Evolutionary conservation across 2,797 vertebrate species (phyloP).

Genomic region (Hyperoplus lanceolatus): DNA sequence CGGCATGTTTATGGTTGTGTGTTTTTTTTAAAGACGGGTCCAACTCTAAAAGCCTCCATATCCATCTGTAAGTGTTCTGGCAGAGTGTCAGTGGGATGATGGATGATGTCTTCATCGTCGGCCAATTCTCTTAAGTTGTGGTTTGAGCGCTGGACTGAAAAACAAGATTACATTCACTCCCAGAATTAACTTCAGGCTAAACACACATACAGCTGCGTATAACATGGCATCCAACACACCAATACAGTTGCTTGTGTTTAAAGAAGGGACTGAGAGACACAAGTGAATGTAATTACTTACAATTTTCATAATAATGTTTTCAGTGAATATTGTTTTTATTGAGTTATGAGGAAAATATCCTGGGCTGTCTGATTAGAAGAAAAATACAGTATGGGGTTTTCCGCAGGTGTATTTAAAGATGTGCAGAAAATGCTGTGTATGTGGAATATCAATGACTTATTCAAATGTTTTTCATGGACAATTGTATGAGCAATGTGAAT

Average conservation of each 20-base stretch:
- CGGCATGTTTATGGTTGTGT: slow-evolving; percentile 62
- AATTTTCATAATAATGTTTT: slow-evolving; percentile 36
- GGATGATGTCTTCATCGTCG: slow-evolving; percentile 84
- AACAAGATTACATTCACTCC: slow-evolving; percentile 85
- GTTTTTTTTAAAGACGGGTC: slow-evolving; percentile 79
- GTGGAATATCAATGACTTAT: background rate
- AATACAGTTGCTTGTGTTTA: slow-evolving; percentile 46
- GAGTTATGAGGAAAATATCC: slow-evolving; percentile 30
- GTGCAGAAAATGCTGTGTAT: background rate
- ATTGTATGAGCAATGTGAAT: slow-evolving; percentile 1
- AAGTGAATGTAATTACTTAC: slow-evolving; percentile 41
- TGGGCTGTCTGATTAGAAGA: slow-evolving; percentile 9
- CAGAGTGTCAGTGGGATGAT: slow-evolving; percentile 80
- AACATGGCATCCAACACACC: slow-evolving; percentile 63
- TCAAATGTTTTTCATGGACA: background rate
- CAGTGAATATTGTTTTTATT: slow-evolving; percentile 29
- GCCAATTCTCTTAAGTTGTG: slow-evolving; percentile 84
- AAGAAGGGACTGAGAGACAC: slow-evolving; percentile 46
- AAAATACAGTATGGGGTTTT: background rate
- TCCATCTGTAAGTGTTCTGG: slow-evolving; percentile 82
- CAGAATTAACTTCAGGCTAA: slow-evolving; percentile 82
- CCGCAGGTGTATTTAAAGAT: slow-evolving; percentile 9
- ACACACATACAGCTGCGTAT: slow-evolving; percentile 72
- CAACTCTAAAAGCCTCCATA: slow-evolving; percentile 77
- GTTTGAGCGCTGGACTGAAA: slow-evolving; percentile 82